Base-by-base conservation (phyloP, 1,140 invertebrate genomes). In the Dreissena polymorpha region DNA sequence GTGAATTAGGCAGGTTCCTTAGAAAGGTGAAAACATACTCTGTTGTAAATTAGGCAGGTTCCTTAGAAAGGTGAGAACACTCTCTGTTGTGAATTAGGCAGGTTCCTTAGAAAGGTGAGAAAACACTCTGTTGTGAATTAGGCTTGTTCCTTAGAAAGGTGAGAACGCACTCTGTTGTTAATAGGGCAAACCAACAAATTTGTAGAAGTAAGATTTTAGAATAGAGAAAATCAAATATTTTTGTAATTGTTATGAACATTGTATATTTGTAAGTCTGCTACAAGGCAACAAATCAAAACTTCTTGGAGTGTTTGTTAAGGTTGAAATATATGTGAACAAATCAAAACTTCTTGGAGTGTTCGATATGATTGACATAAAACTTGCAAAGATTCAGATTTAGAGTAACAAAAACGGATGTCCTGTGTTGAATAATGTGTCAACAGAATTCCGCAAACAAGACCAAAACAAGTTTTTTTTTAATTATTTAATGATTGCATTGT, bases 91-190 rank as follows among this genome's bases (percentile, higher is more conserved):
- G 2, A 23, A 29, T 14, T 12, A 13, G 16, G 13, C 51, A 13
- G 16, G 39, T 50, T 70, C 14, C n/a, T 49, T 39, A 81, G 50
- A 75, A 80, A 76, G 65, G 70, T 76, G 18, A 85, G 63, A 80
- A 23, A 0, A 27, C n/a, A 1, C 14, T 25, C 27, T n/a, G 29
- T 39, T 12, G 68, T 0, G 2, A 23, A 29, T 14, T 12, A 13
- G 16, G 13, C 51, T 3, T 5, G 39, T 50, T 70, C 14, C n/a
- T 49, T 39, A n/a, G n/a, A n/a, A n/a, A n/a, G n/a, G n/a, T n/a
- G n/a, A n/a, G n/a, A n/a, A n/a, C n/a, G n/a, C n/a, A n/a, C n/a
- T n/a, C n/a, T n/a, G n/a, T n/a, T n/a, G n/a, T n/a, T n/a, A n/a
- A n/a, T 16, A 8, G 5, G 18, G 6, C 16, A 25, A 18, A 16